Conservation (phyloP, 2,888 invertebrate genomes). For the Alcis repandata region DNA sequence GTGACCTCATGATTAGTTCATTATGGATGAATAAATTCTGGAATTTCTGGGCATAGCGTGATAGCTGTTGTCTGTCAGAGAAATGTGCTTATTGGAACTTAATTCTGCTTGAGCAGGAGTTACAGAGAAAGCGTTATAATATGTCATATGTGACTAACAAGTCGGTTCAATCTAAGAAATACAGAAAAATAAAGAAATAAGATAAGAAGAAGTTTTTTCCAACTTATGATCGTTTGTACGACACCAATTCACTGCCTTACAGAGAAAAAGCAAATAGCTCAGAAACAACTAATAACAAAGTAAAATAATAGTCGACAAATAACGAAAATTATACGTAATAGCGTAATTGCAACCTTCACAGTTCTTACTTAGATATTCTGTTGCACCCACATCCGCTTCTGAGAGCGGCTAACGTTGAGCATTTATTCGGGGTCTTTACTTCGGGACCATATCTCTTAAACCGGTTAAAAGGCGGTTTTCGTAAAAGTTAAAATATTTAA, state of each 20-base stretch:
- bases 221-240: background rate
- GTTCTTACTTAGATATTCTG: slow-evolving; percentile 45
- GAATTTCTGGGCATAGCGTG: too few relatives aligned
- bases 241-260: slow-evolving; percentile 17
- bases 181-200: too few relatives aligned
- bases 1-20: too few relatives aligned
- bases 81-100: too few relatives aligned
- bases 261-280: slow-evolving; percentile 29
- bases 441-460: slow-evolving; percentile 49
- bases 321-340: slow-evolving; percentile 45
- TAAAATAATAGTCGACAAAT: slow-evolving; percentile 44
- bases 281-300: slow-evolving; percentile 41
- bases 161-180: too few relatives aligned
- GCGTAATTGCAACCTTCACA: slow-evolving; percentile 38
- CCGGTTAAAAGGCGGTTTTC: slow-evolving; percentile 68
- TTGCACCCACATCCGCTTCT: slow-evolving; percentile 41
- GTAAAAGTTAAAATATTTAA: slow-evolving; percentile 70
- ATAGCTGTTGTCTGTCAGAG: too few relatives aligned
- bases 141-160: too few relatives aligned
- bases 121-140: too few relatives aligned
- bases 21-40: too few relatives aligned
- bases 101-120: too few relatives aligned
- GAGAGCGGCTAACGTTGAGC: slow-evolving; percentile 17
- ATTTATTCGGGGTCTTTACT: slow-evolving; percentile 54
- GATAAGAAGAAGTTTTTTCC: background rate